These are phyloP conservation scores for Mycteria americana DNA, from an alignment of 2,797 vertebrate genomes.

Conservation along the genomic window DNA sequence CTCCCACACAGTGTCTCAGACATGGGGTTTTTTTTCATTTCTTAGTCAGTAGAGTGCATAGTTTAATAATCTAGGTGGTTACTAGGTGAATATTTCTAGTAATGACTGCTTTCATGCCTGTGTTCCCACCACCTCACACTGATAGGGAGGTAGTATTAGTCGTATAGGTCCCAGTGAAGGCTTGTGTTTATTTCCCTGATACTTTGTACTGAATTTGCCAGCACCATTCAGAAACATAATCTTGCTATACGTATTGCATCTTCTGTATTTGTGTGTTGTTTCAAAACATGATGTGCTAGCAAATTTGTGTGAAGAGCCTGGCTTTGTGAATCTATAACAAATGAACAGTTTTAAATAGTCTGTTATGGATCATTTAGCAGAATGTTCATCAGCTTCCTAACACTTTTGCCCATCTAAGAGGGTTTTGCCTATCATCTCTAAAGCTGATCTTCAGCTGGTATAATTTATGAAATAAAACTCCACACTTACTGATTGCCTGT, in stretches of 20 bases:
- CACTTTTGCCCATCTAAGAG: not conserved
- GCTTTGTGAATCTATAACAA: not conserved
- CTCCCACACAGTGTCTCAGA: not conserved
- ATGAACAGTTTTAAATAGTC: not conserved
- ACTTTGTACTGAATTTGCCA: not conserved
- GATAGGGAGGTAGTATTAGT: not conserved
- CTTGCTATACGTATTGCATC: fast-evolving
- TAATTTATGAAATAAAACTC: not conserved
- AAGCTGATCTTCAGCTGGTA: not conserved
- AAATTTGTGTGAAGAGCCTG: not conserved
- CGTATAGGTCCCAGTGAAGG: not conserved
- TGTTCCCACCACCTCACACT: fast-evolving
- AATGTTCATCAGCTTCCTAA: slow-evolving; percentile 5
- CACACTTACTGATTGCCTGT: not conserved
- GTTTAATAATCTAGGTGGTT: not conserved
- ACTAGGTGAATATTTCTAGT: not conserved
- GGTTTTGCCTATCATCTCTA: not conserved
- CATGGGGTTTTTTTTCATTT: not conserved
- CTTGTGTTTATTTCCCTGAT: not conserved
- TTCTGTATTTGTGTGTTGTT: not conserved
- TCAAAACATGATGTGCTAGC: not conserved
- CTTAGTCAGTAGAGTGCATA: not conserved
- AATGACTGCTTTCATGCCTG: not conserved
- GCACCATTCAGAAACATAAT: not conserved
- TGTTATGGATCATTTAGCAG: slow-evolving; percentile 21